Evolutionary conservation across 2,113 vertebrate species (phyloP).

Genomic region (Nannobrachium achirus): DNA sequence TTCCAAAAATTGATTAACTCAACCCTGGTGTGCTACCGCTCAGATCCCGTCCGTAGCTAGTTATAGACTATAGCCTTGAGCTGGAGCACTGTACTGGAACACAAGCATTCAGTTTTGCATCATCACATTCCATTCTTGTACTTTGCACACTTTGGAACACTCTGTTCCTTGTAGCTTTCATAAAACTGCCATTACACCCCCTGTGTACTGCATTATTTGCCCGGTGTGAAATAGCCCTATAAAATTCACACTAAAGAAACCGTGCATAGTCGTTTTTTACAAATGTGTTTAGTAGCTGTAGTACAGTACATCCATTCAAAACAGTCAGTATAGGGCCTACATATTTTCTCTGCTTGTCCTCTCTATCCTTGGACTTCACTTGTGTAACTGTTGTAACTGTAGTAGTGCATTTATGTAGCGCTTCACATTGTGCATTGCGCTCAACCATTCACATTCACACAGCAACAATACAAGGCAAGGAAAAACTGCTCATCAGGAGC

Average conservation of each 20-base stretch:
- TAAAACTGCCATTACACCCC: conserved; percentile 12
- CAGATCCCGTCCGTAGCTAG: conserved; percentile 61
- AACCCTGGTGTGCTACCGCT: conserved; percentile 52
- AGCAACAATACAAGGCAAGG: too few species aligned
- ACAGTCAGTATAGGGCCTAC: too few species aligned
- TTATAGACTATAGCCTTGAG: conserved; percentile 60
- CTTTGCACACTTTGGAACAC: conserved; percentile 28
- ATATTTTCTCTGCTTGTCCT: too few species aligned
- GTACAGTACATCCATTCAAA: too few species aligned
- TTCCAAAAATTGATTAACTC: conserved; percentile 75
- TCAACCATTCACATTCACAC: too few species aligned
- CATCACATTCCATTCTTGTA: conserved; percentile 31
- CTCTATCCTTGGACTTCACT: too few species aligned
- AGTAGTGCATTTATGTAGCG: too few species aligned
- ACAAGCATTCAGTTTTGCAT: conserved; percentile 40
- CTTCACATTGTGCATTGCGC: too few species aligned
- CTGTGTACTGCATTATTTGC: neutral
- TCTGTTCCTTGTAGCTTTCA: conserved; percentile 14
- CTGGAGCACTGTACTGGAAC: conserved; percentile 37
- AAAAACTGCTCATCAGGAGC: too few species aligned
- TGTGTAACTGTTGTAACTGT: too few species aligned
- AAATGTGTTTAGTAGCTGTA: too few species aligned
- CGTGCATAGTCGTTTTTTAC: too few species aligned
- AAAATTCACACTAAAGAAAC: neutral
- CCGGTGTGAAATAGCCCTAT: neutral